Evolutionary conservation across 1,140 invertebrate genomes (phyloP), one percentile per base, ranked within the genome.

Genomic region (Anoplophora glabripennis): DNA sequence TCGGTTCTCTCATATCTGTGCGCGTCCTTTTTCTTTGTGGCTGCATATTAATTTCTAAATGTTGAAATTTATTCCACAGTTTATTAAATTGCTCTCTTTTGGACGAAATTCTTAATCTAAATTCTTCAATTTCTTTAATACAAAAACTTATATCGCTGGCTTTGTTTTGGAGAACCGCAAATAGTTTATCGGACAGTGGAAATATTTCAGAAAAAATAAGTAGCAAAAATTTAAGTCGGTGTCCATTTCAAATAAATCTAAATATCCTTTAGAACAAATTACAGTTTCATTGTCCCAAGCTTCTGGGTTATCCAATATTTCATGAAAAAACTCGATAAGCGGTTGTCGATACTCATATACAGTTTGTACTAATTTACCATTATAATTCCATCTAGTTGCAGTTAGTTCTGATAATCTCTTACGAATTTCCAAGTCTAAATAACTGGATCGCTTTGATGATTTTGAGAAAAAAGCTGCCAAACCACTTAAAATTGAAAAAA

Each of bases 381-480:
- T 52, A 14, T 44, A 51, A 45, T 58, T 58, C 57, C 57, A 58
- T 15, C 57, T 4, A 3, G 47, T 61, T 8, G 48, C 14, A 12
- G 53, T 44, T 7, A 46, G 8, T 51, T 11, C 46, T 38, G 51
- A 44, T 21, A 52, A 51, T 57, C 51, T 42, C 4, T 53, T 61
- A 14, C 46, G 11, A 12, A 52, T 7, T 41, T 53, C 9, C 44
- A 41, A 3, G 47, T 53, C 21, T 38, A 40, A 34, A 57, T 33
- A 35, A 40, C 10, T 4, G 1, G 47, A 34, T 44, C 48, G 1
- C 52, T 58, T 58, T 18, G 38, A 14, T 2, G 47, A 58, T 58
- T 58, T 58, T 34, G 57, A 56, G 37, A 58, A 58, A 58, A 52
- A 58, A 10, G 40, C 11, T 1, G 57, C 7, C n/a, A 58, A 34